Conservation (phyloP, 1,140 invertebrate genomes). For the Leptoteleia sp. region DNA sequence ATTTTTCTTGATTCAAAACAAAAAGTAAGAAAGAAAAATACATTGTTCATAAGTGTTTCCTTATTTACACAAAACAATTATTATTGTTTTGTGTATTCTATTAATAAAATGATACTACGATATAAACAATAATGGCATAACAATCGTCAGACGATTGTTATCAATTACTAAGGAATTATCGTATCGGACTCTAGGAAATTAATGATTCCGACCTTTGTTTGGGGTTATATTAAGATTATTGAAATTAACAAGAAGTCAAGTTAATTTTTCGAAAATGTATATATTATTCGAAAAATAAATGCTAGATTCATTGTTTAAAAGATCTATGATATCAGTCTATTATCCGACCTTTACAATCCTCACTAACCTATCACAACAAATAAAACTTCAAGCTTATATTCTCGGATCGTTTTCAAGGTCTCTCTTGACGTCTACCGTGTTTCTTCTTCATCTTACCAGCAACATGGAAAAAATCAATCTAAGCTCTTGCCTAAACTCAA, state of each 20-base stretch:
- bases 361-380: constrained; percentile 63
- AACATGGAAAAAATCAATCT: neutral
- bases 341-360: constrained; percentile 41
- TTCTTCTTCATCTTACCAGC: constrained; percentile 14
- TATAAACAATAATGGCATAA: no score
- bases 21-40: no score
- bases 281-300: constrained; percentile 14
- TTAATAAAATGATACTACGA: no score
- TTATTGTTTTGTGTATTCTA: no score
- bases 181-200: constrained; percentile 21
- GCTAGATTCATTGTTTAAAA: constrained; percentile 18
- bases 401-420: constrained; percentile 32
- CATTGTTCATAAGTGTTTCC: no score
- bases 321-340: constrained; percentile 30
- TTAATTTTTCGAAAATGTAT: neutral
- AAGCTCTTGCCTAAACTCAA: no score
- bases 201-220: constrained; percentile 22
- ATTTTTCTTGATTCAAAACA: no score
- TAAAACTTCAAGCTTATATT: constrained; percentile 47
- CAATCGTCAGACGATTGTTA: constrained; percentile 1
- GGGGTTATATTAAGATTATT: constrained; percentile 16
- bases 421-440: constrained; percentile 20
- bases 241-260: neutral
- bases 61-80: no score
- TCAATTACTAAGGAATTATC: constrained; percentile 8